Base-by-base conservation (phyloP, 2,113 vertebrate species). In the Chinchilla lanigera region DNA sequence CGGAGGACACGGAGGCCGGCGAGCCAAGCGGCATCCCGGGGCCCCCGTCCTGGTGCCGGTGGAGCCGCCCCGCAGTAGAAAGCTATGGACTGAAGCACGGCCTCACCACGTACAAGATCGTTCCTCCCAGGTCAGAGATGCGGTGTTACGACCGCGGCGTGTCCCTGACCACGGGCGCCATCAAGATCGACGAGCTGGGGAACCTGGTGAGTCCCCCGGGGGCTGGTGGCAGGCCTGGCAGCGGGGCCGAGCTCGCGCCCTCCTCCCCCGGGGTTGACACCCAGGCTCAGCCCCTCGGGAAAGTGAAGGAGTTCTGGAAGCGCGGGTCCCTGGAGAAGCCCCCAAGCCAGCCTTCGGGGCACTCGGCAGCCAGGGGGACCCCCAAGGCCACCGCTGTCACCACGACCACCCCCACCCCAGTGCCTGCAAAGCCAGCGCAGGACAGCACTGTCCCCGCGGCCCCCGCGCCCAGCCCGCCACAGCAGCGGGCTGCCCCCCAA, bases 171-270 rank as follows among this genome's bases (percentile, higher is more conserved):
- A 86, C 90, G 1, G 99, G 99, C 94, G 99, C 99, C 98, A 99
- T 99, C 96, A 99, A 99, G 97, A 99, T 99, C 22, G 99, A 99
- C 10, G 99, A 99, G 94, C 98, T 99, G 71, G 99, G 99, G 58
- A 99, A 99, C 94, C 99, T 99, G 98, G 98, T 99, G 93, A 98
- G 85, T 69, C 96, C 91, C 2, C 97, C 93, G 0, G 28, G 61
- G 22, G 77, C 26, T 20, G 73, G 61, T 3, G 98, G 94, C 94
- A 83, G 97, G 83, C 92, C 26, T 20, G 73, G 61, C 3, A 98
- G 94, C 94, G 82, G 97, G 83, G 93, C 94, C 14, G 0, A 16
- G 0, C n/a, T 97, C 50, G 84, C 92, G 56, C 95, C 97, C 9
- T 84, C 41, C 0, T 22, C 92, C 0, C 71, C 96, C 0, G 20